Evolutionary conservation across 1,140 invertebrate genomes (phyloP).

Genomic region (Leptoteleia sp.): DNA sequence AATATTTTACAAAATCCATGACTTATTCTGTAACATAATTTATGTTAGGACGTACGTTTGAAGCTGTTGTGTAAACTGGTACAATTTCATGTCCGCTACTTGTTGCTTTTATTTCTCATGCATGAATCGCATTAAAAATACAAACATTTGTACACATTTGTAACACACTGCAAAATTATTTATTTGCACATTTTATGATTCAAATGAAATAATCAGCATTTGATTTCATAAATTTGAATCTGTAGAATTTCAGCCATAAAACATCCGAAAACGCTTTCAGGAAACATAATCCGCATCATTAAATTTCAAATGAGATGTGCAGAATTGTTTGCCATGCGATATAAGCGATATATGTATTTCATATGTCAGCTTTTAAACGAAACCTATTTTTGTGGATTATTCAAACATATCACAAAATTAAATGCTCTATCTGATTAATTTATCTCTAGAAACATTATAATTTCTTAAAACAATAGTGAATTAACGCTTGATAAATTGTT

Average conservation of each 20-base stretch:
- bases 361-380: constrained; percentile 9
- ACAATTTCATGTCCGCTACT: constrained; percentile 11
- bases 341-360: constrained; percentile 5
- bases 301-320: constrained; percentile 17
- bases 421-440: no score
- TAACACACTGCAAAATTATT: background rate
- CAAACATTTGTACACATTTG: background rate
- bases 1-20: background rate
- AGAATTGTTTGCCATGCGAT: constrained; percentile 15
- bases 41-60: background rate
- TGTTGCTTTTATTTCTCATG: constrained; percentile 20
- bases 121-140: constrained; percentile 1
- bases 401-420: background rate
- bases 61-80: constrained; percentile 22
- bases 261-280: constrained; percentile 9
- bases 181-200: constrained; percentile 3
- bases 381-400: constrained; percentile 5
- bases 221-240: background rate
- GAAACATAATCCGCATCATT: constrained; percentile 20
- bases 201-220: background rate
- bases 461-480: background rate
- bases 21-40: background rate
- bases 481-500: background rate
- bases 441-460: no score
- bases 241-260: constrained; percentile 3